These are phyloP conservation scores for Myotis findleyi DNA, from an alignment of 2,797 vertebrate species.

Conservation along the genomic window DNA sequence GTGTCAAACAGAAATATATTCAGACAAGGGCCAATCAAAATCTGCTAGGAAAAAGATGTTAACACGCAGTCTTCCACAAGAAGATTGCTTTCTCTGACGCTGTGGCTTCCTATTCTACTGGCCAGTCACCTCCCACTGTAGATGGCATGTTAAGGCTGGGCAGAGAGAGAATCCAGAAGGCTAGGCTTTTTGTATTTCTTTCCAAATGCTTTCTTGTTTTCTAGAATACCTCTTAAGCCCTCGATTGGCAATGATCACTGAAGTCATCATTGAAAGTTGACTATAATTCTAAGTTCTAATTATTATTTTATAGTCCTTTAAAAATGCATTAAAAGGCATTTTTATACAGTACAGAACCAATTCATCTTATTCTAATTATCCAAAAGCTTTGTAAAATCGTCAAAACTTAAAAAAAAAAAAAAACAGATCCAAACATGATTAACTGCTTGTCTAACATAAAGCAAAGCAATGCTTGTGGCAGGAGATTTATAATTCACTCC, in stretches of 20 bases:
- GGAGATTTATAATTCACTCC: constrained; percentile 62
- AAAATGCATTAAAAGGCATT: constrained; percentile 32
- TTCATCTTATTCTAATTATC: constrained; percentile 44
- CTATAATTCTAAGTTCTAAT: constrained; percentile 22
- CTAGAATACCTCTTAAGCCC: background rate
- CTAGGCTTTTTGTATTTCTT: background rate
- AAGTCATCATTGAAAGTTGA: background rate
- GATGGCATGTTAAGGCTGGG: background rate
- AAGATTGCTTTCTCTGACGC: background rate
- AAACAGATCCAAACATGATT: constrained; percentile 50
- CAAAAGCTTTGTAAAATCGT: constrained; percentile 65
- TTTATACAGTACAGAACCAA: background rate
- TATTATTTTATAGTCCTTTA: constrained; percentile 52
- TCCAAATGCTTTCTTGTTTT: background rate
- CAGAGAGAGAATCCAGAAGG: background rate
- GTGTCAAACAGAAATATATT: background rate
- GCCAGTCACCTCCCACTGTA: background rate
- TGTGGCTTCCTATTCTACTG: background rate
- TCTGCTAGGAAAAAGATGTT: background rate
- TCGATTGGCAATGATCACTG: background rate
- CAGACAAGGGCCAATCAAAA: background rate
- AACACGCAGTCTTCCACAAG: background rate
- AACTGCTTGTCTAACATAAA: constrained; percentile 57
- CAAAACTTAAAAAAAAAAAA: background rate
- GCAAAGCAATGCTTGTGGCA: constrained; percentile 54